Base-by-base conservation (phyloP, 1,140 invertebrate genomes). In the Scylla paramamosain region DNA sequence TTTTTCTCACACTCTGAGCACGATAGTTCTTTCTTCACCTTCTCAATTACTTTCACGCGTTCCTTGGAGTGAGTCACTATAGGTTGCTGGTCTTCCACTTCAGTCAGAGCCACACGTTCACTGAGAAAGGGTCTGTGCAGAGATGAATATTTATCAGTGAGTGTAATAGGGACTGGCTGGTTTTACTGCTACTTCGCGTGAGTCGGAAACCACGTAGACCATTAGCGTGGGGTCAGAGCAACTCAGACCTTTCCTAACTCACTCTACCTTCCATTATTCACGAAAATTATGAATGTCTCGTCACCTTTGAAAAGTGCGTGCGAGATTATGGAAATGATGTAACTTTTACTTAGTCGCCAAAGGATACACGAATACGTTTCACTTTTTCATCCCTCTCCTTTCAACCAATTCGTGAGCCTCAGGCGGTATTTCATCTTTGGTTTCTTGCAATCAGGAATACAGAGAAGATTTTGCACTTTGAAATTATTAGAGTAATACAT, bases 131-230 rank as follows among this genome's bases (percentile, higher is more conserved):
- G 89, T 16, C 89, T 28, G 89, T 48, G 46, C 46, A 52, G 52
- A 29, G 52, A 52, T 46, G 45, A 91, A 91, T 52, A 91, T 48
- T 91, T 39, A 92, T 67, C 29, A 83, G 31, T n/a, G 31, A 92
- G 67, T 39, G n/a, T 83, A 45, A 46, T 83, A 77, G 25, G 28
- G 28, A 45, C 46, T 91, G 28, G 16, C 45, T 46, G 46, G 59
- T 20, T 92, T 92, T 92, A 92, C 91, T 92, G 91, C 67, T 32
- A 31, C 39, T 67, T 92, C 91, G 91, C 91, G 91, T 92, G 91
- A 45, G 90, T 28, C 20, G 20, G 10, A 83, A 59, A 39, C 59
- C 32, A 31, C 77, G 1, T 84, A n/a, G 28, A 32, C 59, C 91
- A 92, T 92, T 91, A 77, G 25, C 29, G 20, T 39, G 28, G 31